Conservation (phyloP, 2,888 invertebrate genomes). For the Oscheius sp. region DNA sequence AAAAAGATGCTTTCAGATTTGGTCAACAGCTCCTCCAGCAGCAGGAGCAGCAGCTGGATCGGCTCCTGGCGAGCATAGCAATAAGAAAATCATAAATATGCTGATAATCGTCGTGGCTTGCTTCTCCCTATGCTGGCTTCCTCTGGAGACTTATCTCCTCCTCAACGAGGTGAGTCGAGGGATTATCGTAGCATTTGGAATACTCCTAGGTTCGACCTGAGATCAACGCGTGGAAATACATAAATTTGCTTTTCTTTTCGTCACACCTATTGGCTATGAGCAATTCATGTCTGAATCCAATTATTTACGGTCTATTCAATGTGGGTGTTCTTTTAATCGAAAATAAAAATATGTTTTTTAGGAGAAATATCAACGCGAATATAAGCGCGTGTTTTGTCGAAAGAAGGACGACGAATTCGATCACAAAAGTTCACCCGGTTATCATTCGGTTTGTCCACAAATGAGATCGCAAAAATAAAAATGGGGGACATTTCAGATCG, state of each 20-base stretch:
- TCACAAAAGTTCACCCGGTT: conserved; percentile 4
- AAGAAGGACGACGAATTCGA: neutral
- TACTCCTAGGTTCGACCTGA: conserved; percentile 40
- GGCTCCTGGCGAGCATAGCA: neutral
- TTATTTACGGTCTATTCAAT: conserved; percentile 88
- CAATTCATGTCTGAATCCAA: conserved; percentile 88
- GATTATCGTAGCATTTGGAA: no score
- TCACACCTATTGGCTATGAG: conserved; percentile 83
- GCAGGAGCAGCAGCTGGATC: neutral
- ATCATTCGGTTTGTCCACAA: conserved; percentile 8
- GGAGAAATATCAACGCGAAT: conserved; percentile 40
- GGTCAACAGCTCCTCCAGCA: conserved; percentile 14
- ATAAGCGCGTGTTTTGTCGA: conserved; percentile 20
- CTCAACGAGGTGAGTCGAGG: no score
- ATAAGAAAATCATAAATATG: conserved; percentile 65
- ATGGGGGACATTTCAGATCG: conserved; percentile 3
- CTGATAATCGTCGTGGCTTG: conserved; percentile 72
- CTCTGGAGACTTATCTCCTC: conserved; percentile 72
- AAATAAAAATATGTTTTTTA: conserved; percentile 21
- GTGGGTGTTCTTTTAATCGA: conserved; percentile 72
- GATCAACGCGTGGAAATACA: conserved; percentile 76
- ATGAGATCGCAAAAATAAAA: no score
- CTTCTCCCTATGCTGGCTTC: conserved; percentile 74
- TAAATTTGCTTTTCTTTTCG: conserved; percentile 86
- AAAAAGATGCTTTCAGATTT: conserved; percentile 19